phyloP scores from a whole-genome alignment of 2,113 vertebrate genomes.

The Ammodytes marinus region DNA sequence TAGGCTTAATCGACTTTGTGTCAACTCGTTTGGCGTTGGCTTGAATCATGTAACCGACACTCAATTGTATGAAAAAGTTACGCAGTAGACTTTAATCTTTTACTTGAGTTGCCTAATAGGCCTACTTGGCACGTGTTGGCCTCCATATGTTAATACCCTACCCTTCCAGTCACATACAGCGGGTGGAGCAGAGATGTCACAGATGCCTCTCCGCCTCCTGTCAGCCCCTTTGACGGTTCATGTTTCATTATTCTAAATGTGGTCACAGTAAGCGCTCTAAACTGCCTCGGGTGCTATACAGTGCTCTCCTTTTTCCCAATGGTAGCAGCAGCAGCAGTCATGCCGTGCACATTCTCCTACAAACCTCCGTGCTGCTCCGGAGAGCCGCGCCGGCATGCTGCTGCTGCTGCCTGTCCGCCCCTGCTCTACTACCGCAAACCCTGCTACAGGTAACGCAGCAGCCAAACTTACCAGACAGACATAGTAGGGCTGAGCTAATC shows the following conservation, averaged over 20 bases:
- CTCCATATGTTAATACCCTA: not conserved
- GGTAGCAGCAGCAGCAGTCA: constrained; percentile 15
- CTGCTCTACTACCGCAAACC: constrained; percentile 10
- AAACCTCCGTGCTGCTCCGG: constrained; percentile 38
- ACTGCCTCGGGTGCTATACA: not conserved
- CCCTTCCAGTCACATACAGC: not conserved
- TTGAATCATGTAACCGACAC: no score
- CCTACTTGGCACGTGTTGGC: not conserved
- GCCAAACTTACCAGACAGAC: not conserved
- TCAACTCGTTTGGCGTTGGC: no score
- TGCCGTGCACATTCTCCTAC: constrained; percentile 74
- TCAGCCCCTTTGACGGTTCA: constrained; percentile 25
- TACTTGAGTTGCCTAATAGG: no score
- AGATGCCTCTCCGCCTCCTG: constrained; percentile 11
- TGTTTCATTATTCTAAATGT: constrained; percentile 67
- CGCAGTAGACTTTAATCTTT: no score
- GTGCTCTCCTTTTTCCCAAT: not conserved
- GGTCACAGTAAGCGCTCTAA: constrained; percentile 22
- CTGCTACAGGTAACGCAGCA: constrained; percentile 58
- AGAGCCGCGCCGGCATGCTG: not conserved
- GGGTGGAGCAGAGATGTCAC: constrained; percentile 14
- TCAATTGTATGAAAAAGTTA: no score
- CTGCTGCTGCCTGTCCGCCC: not conserved
- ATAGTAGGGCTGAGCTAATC: no score
- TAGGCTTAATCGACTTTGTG: no score